Evolutionary conservation across 1,140 invertebrate species (phyloP).

Genomic region (Bombus haemorrhoidalis): DNA sequence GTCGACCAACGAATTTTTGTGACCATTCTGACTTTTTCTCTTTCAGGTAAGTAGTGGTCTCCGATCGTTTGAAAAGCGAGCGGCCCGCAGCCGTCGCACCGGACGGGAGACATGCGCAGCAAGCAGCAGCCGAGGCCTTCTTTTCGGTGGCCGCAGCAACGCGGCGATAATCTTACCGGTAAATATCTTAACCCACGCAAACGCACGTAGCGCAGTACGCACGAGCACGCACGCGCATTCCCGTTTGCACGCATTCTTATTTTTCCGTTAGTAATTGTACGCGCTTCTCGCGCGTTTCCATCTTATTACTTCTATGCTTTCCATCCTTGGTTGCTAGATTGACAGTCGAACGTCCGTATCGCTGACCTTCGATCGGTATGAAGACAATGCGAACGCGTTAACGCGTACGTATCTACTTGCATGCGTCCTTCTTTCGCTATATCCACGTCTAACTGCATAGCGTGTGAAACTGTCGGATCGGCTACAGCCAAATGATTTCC

Average conservation of each 20-base stretch:
- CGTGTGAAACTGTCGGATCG: too few relatives aligned
- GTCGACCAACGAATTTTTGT: constrained; percentile 7
- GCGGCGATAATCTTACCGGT: constrained; percentile 82
- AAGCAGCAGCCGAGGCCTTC: constrained; percentile 83
- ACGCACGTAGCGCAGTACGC: constrained; percentile 13
- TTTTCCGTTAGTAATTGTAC: background rate
- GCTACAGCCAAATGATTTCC: too few relatives aligned
- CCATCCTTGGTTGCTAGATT: too few relatives aligned
- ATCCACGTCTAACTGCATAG: too few relatives aligned
- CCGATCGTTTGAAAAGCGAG: constrained; percentile 79
- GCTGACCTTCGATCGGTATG: too few relatives aligned
- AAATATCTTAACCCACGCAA: constrained; percentile 74
- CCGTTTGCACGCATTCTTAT: background rate
- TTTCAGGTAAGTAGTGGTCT: constrained; percentile 83
- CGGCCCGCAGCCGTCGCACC: constrained; percentile 76
- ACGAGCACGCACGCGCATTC: constrained; percentile 31
- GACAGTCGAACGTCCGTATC: too few relatives aligned
- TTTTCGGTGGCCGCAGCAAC: constrained; percentile 82
- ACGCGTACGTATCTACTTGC: too few relatives aligned
- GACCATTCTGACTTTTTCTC: constrained; percentile 60
- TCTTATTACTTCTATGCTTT: background rate
- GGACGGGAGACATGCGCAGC: constrained; percentile 82
- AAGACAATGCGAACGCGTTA: too few relatives aligned
- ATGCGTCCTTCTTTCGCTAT: too few relatives aligned
- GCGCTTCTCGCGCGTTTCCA: background rate